Base-by-base conservation (phyloP, 2,797 vertebrate species). In the Mallotus villosus region DNA sequence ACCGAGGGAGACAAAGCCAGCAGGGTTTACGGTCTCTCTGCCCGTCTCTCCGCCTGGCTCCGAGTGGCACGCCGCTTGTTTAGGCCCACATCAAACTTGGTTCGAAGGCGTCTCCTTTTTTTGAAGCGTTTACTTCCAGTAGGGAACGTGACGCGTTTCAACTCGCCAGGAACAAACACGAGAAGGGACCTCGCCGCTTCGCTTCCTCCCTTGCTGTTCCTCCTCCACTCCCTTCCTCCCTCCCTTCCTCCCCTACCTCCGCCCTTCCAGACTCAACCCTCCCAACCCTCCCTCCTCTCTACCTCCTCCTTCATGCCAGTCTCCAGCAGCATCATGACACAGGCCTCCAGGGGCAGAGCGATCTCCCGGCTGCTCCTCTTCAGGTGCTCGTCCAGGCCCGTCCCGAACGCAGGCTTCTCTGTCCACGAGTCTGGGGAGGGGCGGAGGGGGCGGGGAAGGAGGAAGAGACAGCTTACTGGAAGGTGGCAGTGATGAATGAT, bases 251-350 rank as follows among this genome's bases (percentile, higher is more conserved):
- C 53, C 51, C n/a, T 68, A 53, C 12, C n/a, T 61, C n/a, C 51
- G 17, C 17, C 34, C 34, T 9, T 62, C 27, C 37, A 21, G 9
- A 12, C n/a, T 4, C n/a, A 9, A 17, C 11, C 29, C 37, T 17
- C 37, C 37, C 34, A 27, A 5, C 51, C 19, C 60, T 64, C 51
- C 21, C 59, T 66, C 55, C 37, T 21, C 21, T 85, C 63, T 73
- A 99, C 97, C 97, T 99, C 97, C 83, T 99, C 97, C 84, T 93
- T 97, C 97, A 99, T 99, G 75, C 97, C 97, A 0, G 97, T 98
- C 82, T 99, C 97, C 68, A 99, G 87, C 3, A 99, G 95, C 94
- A 99, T 96, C 97, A 99, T 99, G 72, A 99, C 94, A 14, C 97
- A 99, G 75, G 97, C 97, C 82, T 99, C 97, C 0, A 99, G 77